Percentiles rank a stretch among this genome's conserved stretches.
phyloP scores from a whole-genome alignment of 1,140 invertebrate genomes.

The Goniozus legneri region DNA sequence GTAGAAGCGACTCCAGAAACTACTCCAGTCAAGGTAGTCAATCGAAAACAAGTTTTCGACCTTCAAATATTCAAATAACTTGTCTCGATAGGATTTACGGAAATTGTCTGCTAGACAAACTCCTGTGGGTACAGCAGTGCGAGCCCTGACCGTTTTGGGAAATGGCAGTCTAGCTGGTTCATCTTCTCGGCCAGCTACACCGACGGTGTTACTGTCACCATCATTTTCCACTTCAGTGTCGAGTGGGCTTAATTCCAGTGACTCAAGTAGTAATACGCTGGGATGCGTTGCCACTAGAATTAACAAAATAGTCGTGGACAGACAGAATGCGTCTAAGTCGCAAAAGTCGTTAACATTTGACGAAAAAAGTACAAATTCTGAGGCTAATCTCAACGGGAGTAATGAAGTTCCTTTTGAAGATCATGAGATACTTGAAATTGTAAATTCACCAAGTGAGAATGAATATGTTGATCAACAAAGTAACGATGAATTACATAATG shows the following conservation, averaged over 20 bases:
- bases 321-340: slow-evolving; percentile 32
- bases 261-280: slow-evolving; percentile 15
- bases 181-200: slow-evolving; percentile 47
- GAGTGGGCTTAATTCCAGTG: slow-evolving; percentile 14
- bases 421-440: slow-evolving; percentile 53
- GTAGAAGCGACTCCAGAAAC: slow-evolving; percentile 86
- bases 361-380: slow-evolving; percentile 25
- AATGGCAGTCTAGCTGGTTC: slow-evolving; percentile 37
- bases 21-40: slow-evolving; percentile 72
- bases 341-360: slow-evolving; percentile 24
- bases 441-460: slow-evolving; percentile 17
- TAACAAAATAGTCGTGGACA: slow-evolving; percentile 42
- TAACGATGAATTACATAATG: slow-evolving; percentile 16
- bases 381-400: slow-evolving; percentile 41
- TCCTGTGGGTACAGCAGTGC: slow-evolving; percentile 58
- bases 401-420: slow-evolving; percentile 54
- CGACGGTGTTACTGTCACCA: too few relatives aligned
- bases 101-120: slow-evolving; percentile 41
- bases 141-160: slow-evolving; percentile 59
- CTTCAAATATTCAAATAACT: too few relatives aligned
- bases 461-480: slow-evolving; percentile 18
- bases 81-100: slow-evolving; percentile 41
- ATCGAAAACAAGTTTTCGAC: too few relatives aligned
- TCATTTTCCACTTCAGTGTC: slow-evolving; percentile 14
- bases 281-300: slow-evolving; percentile 39